A percentile compares a stretch with the other conserved stretches of the same genome.
Conservation (phyloP, 2,797 vertebrate genomes). For the Lepus townsendii region DNA sequence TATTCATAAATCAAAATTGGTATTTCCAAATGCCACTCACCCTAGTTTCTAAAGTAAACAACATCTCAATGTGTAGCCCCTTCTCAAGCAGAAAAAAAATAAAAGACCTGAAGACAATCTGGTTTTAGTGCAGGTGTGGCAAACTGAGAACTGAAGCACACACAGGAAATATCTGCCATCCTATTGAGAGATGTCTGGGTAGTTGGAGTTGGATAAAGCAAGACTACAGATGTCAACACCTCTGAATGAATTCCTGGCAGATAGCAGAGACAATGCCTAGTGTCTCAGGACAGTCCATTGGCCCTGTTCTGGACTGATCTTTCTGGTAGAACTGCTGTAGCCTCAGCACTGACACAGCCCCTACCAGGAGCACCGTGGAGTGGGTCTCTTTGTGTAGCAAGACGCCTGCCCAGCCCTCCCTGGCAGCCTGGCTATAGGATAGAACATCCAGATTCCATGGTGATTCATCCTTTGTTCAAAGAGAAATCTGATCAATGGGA, state of each 20-base stretch:
- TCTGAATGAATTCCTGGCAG: neutral
- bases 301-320: neutral
- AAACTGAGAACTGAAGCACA: neutral
- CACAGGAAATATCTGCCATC: neutral
- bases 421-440: neutral
- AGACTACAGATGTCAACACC: neutral
- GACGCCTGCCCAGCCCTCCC: neutral
- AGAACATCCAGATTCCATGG: neutral
- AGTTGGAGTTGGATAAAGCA: neutral
- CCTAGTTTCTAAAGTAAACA: conserved; percentile 67
- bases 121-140: neutral
- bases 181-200: neutral
- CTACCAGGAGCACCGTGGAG: neutral
- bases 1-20: conserved; percentile 13
- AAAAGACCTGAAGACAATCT: neutral
- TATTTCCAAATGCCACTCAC: conserved; percentile 21
- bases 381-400: neutral
- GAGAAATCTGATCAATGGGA: neutral
- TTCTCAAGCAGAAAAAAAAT: neutral
- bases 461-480: neutral
- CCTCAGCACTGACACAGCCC: neutral
- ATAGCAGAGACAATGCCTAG: neutral
- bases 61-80: conserved; percentile 13
- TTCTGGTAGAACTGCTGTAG: neutral
- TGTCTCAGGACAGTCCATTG: neutral